These are phyloP conservation scores for Cavia porcellus DNA, from an alignment of 2,113 vertebrate genomes.

Conservation along the genomic window DNA sequence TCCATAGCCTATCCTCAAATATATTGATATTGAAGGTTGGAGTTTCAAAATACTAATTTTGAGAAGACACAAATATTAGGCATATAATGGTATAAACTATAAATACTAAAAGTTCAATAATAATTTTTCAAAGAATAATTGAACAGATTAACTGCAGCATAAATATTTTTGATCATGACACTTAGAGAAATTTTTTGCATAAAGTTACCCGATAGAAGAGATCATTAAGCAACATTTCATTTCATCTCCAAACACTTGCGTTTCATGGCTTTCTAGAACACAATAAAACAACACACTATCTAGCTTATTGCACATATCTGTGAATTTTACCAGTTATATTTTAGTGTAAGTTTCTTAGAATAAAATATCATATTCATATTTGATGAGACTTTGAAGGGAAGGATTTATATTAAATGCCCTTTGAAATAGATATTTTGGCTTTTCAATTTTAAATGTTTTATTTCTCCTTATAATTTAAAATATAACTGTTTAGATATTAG, in stretches of 20 bases:
- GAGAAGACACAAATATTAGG: not conserved
- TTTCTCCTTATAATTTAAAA: not conserved
- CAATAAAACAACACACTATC: not conserved
- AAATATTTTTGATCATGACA: no score
- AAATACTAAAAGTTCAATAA: not conserved
- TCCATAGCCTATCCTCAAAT: not conserved
- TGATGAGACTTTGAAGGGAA: not conserved
- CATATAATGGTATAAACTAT: not conserved
- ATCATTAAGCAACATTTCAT: not conserved
- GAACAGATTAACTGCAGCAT: not conserved
- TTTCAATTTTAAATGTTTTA: not conserved
- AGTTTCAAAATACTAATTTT: not conserved
- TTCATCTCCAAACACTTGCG: not conserved
- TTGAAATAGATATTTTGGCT: not conserved
- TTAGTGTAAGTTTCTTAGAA: not conserved
- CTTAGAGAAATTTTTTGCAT: not conserved
- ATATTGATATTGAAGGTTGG: not conserved
- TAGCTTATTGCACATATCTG: not conserved
- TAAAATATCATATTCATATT: not conserved
- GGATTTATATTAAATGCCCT: not conserved
- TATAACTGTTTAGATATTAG: not conserved
- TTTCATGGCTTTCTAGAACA: rapidly evolving
- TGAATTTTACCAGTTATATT: not conserved
- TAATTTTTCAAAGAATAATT: not conserved
- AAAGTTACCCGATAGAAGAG: not conserved